phyloP scores from a whole-genome alignment of 2,888 invertebrate genomes.

The Serrognathus titanus region DNA sequence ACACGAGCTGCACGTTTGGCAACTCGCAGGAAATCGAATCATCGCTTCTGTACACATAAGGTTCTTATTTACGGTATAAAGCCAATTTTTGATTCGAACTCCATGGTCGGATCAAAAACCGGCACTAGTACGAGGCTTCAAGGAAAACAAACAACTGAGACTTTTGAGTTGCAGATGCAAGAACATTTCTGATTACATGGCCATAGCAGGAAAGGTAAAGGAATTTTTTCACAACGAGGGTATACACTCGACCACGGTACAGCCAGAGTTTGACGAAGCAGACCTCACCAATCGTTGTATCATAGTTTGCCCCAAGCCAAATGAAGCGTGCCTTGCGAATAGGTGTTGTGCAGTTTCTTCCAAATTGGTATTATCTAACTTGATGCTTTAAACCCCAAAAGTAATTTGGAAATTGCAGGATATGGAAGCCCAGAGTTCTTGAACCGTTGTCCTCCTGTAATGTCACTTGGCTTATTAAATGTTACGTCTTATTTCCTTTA shows the following conservation, averaged over 20 bases:
- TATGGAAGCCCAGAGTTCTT: too few species aligned
- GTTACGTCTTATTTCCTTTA: too few species aligned
- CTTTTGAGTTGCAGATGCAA: constrained; percentile 63
- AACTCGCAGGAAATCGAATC: constrained; percentile 92
- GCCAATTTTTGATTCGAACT: too few species aligned
- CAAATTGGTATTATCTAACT: constrained; percentile 58
- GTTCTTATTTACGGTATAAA: constrained; percentile 42
- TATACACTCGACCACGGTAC: constrained; percentile 97
- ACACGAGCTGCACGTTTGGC: constrained; percentile 99
- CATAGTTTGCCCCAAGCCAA: constrained; percentile 79
- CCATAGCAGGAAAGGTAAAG: constrained; percentile 93
- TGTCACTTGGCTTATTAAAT: too few species aligned
- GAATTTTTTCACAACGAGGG: constrained; percentile 98
- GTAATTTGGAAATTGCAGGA: too few species aligned
- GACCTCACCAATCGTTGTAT: constrained; percentile 68
- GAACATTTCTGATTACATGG: constrained; percentile 94
- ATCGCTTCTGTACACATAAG: constrained; percentile 97
- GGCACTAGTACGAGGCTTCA: neutral
- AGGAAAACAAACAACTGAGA: neutral
- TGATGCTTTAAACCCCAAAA: too few species aligned
- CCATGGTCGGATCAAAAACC: too few species aligned
- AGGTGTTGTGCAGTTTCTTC: constrained; percentile 80
- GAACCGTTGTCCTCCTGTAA: too few species aligned
- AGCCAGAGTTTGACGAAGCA: constrained; percentile 80
- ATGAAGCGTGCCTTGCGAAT: constrained; percentile 74